Evolutionary conservation across 2,888 invertebrate genomes (phyloP).

Genomic region (Heteromurus nitidus): DNA sequence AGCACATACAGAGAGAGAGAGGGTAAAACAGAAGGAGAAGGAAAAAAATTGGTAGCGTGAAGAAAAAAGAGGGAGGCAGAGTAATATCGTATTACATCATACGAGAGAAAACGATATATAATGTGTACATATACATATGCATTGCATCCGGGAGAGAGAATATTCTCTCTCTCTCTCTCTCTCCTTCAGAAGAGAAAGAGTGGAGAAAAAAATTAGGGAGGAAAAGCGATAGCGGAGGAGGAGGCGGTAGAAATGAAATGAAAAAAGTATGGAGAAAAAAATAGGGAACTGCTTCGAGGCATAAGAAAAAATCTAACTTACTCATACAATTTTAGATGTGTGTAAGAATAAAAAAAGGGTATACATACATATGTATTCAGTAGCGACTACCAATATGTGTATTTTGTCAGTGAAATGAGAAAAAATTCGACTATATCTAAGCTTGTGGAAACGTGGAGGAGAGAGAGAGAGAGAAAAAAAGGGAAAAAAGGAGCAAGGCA

Average conservation of each 20-base stretch:
- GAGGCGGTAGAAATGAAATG: constrained; percentile 41
- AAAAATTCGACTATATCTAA: background rate
- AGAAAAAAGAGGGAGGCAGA: constrained; percentile 31
- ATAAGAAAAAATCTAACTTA: constrained; percentile 48
- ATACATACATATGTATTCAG: constrained; percentile 2
- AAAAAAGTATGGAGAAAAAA: constrained; percentile 43
- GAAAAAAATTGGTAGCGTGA: background rate
- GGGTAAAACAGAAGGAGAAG: too few species aligned
- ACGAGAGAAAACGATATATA: constrained; percentile 23
- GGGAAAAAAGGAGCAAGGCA: constrained; percentile 62
- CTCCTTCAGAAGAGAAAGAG: too few species aligned
- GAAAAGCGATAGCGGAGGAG: constrained; percentile 55
- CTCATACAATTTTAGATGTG: constrained; percentile 61
- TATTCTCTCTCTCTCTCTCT: too few species aligned
- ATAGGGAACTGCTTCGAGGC: constrained; percentile 56
- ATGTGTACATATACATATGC: background rate
- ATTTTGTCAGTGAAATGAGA: constrained; percentile 28
- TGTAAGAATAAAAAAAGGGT: constrained; percentile 20
- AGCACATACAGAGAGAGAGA: too few species aligned
- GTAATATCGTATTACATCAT: constrained; percentile 49
- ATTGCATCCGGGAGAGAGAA: background rate
- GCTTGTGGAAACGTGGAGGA: constrained; percentile 28
- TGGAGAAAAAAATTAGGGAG: constrained; percentile 52
- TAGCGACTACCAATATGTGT: too few species aligned
- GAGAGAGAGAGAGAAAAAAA: constrained; percentile 46